Evolutionary conservation across 2,113 vertebrate species (phyloP).

Genomic region (Amblyornis subalaris): DNA sequence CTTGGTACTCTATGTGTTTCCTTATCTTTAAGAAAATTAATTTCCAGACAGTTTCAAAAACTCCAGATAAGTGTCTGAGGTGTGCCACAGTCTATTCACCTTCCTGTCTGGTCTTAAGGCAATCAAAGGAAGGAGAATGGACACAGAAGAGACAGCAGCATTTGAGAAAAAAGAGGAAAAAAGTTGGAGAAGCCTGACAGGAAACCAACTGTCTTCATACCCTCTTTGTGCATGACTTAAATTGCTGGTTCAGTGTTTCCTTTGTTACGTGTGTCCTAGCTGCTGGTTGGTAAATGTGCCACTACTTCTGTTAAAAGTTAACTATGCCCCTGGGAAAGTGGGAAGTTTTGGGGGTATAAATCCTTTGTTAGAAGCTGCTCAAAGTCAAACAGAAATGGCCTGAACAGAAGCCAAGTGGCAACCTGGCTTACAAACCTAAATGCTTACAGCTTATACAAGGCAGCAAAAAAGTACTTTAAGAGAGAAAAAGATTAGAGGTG

Average conservation of each 20-base stretch:
- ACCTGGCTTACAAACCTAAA: neutral
- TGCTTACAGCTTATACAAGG: neutral
- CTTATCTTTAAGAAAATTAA: neutral
- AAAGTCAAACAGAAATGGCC: neutral
- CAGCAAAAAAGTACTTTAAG: neutral
- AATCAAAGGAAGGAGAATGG: neutral
- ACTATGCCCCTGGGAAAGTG: neutral
- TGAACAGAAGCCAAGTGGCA: neutral
- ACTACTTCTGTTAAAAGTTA: neutral
- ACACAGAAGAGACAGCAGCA: fast-evolving
- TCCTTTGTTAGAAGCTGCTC: neutral
- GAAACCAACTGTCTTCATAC: neutral
- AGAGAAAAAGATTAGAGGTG: neutral
- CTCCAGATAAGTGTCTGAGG: neutral
- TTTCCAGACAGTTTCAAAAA: neutral
- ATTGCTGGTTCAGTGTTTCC: neutral
- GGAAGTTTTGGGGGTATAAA: neutral
- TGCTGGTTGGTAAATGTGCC: neutral
- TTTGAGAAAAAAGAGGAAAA: neutral
- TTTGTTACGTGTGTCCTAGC: neutral
- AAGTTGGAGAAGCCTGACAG: neutral
- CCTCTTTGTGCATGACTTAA: neutral
- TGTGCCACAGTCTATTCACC: neutral
- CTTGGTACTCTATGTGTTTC: neutral
- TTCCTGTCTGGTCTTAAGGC: neutral